Evolutionary conservation across 2,113 vertebrate species (phyloP), one percentile per base, ranked within the genome.

Genomic region (Ophthalmolycus amberensis): DNA sequence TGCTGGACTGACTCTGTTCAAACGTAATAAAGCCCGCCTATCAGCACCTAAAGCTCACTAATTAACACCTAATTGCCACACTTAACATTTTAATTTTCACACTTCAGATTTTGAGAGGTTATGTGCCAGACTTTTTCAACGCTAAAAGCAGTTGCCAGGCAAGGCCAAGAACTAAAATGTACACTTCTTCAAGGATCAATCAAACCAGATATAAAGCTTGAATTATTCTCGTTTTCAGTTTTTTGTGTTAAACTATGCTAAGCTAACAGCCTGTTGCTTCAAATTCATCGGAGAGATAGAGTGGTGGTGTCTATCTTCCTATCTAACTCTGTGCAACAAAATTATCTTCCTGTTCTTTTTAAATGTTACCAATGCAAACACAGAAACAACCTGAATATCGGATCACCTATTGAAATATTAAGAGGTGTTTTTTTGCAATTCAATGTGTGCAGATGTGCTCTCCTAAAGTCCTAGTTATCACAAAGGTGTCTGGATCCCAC

Each of bases 401-500:
- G n/a, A 22, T 44, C 14, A 8, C 20, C 8, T 65, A n/a, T 3
- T 38, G 63, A 32, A 34, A 44, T 56, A n/a, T 37, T 40, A 56
- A 48, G 10, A 0, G 6, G 6, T 15, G 4, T 6, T 18, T 59
- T 56, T 62, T 62, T 22, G 18, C 10, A 40, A 14, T 50, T 71
- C 7, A 60, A 6, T n/a, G 37, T 50, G 9, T 22, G 11, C 4
- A 44, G 10, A 3, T 48, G 29, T 22, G 29, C 37, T 58, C 1
- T 22, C 12, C 40, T 64, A n/a, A 67, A 27, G 60, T 16, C 29
- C 46, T 22, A 11, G 46, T 73, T 77, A 81, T 56, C 6, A 70
- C 40, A 44, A 77, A 74, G 40, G 78, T 67, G 69, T 78, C 54
- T 73, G 59, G 22, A 40, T 79, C 32, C 54, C 18, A 58, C 79